phyloP scores from a whole-genome alignment of 2,797 vertebrate species.

The Micrastur ruficollis region DNA sequence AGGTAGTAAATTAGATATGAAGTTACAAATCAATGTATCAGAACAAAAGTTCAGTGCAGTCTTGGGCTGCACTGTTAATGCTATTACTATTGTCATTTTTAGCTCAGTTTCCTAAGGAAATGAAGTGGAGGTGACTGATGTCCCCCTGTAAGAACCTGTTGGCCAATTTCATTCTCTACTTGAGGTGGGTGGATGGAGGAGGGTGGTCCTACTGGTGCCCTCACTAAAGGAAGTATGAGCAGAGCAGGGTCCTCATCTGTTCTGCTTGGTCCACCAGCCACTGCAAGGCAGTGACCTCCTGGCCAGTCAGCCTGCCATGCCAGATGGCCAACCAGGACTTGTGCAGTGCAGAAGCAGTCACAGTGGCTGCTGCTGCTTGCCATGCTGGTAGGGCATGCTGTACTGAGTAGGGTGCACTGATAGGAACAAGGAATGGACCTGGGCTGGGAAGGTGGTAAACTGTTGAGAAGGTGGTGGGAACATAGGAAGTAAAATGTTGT shows the following conservation, averaged over 20 bases:
- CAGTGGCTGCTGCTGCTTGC: neutral
- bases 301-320: neutral
- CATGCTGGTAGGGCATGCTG: rapidly evolving
- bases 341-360: neutral
- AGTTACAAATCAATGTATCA: neutral
- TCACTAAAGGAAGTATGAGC: neutral
- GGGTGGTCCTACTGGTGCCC: neutral
- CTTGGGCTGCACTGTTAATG: neutral
- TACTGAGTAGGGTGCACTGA: neutral
- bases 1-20: neutral
- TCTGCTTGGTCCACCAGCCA: neutral
- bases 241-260: neutral
- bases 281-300: neutral
- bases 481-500: rapidly evolving
- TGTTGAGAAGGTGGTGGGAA: neutral
- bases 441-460: neutral
- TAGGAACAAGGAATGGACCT: neutral
- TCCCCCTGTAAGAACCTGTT: neutral
- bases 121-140: neutral
- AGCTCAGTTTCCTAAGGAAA: neutral
- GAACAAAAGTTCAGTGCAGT: neutral
- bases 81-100: neutral
- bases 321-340: neutral
- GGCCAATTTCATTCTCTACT: neutral
- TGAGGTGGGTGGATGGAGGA: neutral